Evolutionary conservation across 2,113 vertebrate genomes (phyloP).

Genomic region (Hemicordylus capensis): DNA sequence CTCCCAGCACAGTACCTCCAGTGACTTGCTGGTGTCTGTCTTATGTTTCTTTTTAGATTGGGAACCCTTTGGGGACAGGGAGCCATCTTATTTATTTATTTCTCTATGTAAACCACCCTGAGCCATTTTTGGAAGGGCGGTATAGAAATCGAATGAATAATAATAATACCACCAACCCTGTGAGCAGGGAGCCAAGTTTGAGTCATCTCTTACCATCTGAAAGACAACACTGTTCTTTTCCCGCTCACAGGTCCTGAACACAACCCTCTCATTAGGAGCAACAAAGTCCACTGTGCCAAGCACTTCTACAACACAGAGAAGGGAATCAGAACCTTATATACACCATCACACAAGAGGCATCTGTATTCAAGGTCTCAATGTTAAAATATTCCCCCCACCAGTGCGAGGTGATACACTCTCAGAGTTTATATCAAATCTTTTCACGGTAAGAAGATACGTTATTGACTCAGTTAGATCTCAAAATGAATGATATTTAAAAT

Average conservation of each 20-base stretch:
- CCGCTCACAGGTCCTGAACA: constrained; percentile 92
- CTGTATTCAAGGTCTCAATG: not conserved
- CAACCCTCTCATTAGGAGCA: constrained; percentile 90
- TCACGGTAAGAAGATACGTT: not conserved
- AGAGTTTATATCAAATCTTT: not conserved
- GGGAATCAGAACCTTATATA: constrained; percentile 37
- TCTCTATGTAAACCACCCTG: no score
- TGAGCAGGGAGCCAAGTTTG: not conserved
- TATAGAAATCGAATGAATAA: no score
- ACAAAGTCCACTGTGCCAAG: constrained; percentile 93
- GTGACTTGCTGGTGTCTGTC: no score
- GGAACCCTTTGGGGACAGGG: no score
- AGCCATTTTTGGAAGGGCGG: no score
- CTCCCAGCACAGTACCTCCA: no score
- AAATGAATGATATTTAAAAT: not conserved
- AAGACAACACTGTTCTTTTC: constrained; percentile 88
- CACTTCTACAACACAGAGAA: constrained; percentile 75
- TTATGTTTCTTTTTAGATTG: no score
- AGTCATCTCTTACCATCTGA: constrained; percentile 87
- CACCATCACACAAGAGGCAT: not conserved
- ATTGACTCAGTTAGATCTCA: not conserved
- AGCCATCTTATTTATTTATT: no score
- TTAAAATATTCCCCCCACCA: no score
- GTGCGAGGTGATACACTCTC: not conserved
- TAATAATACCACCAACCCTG: not conserved